A percentile compares a stretch with the other conserved stretches of the same genome.
Conservation (phyloP, 2,113 vertebrate genomes). For the rabbit (Oryctolagus cuniculus) region mOryCun1.1 NC_091434.1:167455501-167456000, state of each 20-base stretch:
- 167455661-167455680: no score
- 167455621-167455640: no score
- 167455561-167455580: not conserved
- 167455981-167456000: not conserved
- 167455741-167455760: no score
- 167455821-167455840: conserved; percentile 23
- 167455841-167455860: not conserved
- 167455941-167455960: not conserved
- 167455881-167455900: conserved; percentile 1
- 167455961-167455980: not conserved
- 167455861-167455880: not conserved
- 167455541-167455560: not conserved
- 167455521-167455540: no score
- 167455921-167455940: not conserved
- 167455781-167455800: not conserved
- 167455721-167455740: no score
- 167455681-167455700: no score
- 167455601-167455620: no score
- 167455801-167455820: not conserved
- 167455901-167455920: conserved; percentile 23
- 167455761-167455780: no score
- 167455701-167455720: no score
- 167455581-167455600: no score
- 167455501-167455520: no score
- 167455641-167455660: no score